Conservation (phyloP, 2,888 invertebrate genomes). For the Cryptocheilus praepositus region DNA sequence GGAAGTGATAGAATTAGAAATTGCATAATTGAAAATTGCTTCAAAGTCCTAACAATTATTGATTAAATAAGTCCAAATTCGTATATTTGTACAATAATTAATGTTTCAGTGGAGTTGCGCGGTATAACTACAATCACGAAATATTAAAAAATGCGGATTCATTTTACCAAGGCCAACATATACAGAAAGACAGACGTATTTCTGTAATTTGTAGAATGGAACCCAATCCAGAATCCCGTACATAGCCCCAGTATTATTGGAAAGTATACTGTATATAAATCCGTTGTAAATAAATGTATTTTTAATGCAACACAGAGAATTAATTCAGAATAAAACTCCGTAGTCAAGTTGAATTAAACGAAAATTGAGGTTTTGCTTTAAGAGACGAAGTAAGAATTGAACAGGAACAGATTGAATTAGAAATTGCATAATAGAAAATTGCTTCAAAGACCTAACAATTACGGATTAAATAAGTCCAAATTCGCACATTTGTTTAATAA, state of each 20-base stretch:
- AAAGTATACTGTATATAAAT: no score
- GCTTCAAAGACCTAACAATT: no score
- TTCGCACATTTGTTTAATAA: constrained; percentile 31
- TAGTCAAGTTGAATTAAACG: no score
- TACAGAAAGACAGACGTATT: constrained; percentile 83
- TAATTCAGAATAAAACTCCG: no score
- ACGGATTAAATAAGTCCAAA: constrained; percentile 28
- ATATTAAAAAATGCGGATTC: constrained; percentile 84
- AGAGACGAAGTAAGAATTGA: no score
- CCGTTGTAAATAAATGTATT: no score
- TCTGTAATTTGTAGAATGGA: constrained; percentile 89
- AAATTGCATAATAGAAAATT: background rate
- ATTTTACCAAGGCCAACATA: constrained; percentile 78
- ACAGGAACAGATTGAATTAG: no score
- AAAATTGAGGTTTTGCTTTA: no score
- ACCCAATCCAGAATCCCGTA: constrained; percentile 67
- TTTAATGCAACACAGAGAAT: no score
- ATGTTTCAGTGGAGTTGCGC: constrained; percentile 81
- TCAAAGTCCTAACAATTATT: background rate
- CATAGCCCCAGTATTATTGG: no score
- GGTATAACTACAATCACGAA: constrained; percentile 95
- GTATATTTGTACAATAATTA: constrained; percentile 29
- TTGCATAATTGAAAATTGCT: background rate
- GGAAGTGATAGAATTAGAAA: no score
- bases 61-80: constrained; percentile 31